Evolutionary conservation across 2,113 vertebrate genomes (phyloP), one percentile per base, ranked within the genome.

Genomic region (Chitala chitala): DNA sequence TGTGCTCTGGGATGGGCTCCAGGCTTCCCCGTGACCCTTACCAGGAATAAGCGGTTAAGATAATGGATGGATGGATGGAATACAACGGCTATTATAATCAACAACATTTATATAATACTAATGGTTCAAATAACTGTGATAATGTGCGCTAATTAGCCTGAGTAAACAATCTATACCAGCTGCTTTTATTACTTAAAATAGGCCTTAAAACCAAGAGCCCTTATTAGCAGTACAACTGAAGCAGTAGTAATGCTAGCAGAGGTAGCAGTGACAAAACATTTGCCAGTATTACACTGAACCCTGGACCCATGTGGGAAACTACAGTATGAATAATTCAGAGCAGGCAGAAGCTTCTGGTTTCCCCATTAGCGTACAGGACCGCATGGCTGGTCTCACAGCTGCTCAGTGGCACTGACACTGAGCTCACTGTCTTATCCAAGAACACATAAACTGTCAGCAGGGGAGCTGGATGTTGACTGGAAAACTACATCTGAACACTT

Each of bases 271-370:
- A 58, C 29, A 40, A 12, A n/a, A n/a, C n/a, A n/a, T n/a, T n/a
- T n/a, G 40, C 9, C 9, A 5, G 4, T 3, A 38, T 26, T 17
- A 29, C 2, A n/a, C 10, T 33, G 15, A 20, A 50, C 68, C 17
- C 13, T 29, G 29, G 61, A 42, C 48, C 66, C 68, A 17, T 31
- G 20, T 22, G 22, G 31, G 42, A 20, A 22, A 26, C 44, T 51
- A 29, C 13, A 36, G 78, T 71, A 40, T 91, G 79, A 91, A 91
- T 91, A 87, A 91, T 91, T 91, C 44, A 91, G 86, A 69, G 84
- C 80, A 80, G 85, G 79, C 82, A 84, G 86, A 87, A 84, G 81
- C 80, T 65, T 80, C 77, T 77, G 78, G 79, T 82, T 83, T 85
- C 80, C 78, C 71, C 74, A 79, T 61, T 77, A 81, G 84, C 84